phyloP scores from a whole-genome alignment of 2,888 invertebrate genomes.

The Altica lythri region DNA sequence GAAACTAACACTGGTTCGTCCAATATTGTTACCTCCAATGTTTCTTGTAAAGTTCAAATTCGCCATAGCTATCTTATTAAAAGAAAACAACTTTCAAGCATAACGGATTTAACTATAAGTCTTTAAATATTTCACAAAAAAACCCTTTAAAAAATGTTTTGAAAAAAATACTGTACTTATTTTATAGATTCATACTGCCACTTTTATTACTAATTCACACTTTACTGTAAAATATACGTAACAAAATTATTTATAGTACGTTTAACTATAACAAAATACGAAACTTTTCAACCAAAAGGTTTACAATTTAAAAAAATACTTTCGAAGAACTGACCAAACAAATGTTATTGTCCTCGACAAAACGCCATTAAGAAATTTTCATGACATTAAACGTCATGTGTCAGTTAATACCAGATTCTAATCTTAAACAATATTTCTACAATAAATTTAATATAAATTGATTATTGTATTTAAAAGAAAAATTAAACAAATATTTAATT shows the following conservation, averaged over 20 bases:
- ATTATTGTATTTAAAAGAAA: background rate
- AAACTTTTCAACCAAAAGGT: conserved; percentile 21
- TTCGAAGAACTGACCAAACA: conserved; percentile 48
- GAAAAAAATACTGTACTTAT: conserved; percentile 50
- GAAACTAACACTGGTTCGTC: conserved; percentile 68
- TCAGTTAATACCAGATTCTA: background rate
- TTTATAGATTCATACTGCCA: conserved; percentile 49
- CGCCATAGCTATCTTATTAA: conserved; percentile 76
- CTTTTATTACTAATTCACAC: conserved; percentile 42
- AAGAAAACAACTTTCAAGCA: conserved; percentile 50
- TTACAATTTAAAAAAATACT: conserved; percentile 45
- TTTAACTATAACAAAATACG: conserved; percentile 28
- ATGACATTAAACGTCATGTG: conserved; percentile 7
- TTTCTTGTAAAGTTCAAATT: conserved; percentile 92
- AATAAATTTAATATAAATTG: background rate
- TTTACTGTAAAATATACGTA: conserved; percentile 36
- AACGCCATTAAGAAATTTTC: conserved; percentile 52
- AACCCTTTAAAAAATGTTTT: conserved; percentile 41
- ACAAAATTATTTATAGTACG: too few relatives aligned
- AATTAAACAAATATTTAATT: too few relatives aligned
- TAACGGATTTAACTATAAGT: conserved; percentile 48
- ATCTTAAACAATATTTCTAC: background rate
- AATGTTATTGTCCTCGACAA: conserved; percentile 57
- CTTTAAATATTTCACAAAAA: conserved; percentile 36
- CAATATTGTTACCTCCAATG: conserved; percentile 78